phyloP scores from a whole-genome alignment of 2,113 vertebrate genomes.

The Centropristis striata region DNA sequence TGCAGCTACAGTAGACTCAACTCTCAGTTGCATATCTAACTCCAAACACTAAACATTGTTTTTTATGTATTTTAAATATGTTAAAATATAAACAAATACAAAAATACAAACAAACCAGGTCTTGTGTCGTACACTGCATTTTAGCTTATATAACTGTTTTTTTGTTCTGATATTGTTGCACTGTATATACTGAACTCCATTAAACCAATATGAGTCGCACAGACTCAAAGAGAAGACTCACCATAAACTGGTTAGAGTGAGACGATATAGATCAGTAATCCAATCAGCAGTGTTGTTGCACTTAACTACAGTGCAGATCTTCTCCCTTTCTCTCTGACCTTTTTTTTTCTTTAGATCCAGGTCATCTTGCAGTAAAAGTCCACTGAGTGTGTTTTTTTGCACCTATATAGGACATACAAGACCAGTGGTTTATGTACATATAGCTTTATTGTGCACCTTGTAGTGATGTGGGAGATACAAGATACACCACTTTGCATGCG shows the following conservation, averaged over 20 bases:
- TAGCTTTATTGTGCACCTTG: constrained; percentile 7
- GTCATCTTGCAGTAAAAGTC: constrained; percentile 17
- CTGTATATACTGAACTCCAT: constrained; percentile 28
- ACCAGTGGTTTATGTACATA: background rate
- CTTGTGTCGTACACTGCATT: background rate
- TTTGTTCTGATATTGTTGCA: constrained; percentile 22
- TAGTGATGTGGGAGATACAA: constrained; percentile 6
- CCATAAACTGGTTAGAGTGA: constrained; percentile 52
- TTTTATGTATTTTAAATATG: constrained; percentile 24
- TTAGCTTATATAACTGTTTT: background rate
- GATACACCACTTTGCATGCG: background rate
- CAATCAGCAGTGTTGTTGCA: constrained; percentile 35
- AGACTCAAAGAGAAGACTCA: constrained; percentile 27
- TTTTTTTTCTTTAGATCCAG: constrained; percentile 22
- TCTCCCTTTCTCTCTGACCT: constrained; percentile 3
- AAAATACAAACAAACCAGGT: background rate
- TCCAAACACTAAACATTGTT: constrained; percentile 10
- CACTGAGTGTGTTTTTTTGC: background rate
- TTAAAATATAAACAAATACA: too few relatives aligned
- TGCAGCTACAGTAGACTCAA: constrained; percentile 25
- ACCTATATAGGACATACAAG: background rate
- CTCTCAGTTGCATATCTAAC: constrained; percentile 27
- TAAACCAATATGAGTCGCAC: constrained; percentile 15
- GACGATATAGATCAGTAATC: constrained; percentile 44
- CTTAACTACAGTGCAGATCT: background rate